These are phyloP conservation scores for Pagrus major DNA, from an alignment of 2,113 vertebrate species.

Conservation along the genomic window DNA sequence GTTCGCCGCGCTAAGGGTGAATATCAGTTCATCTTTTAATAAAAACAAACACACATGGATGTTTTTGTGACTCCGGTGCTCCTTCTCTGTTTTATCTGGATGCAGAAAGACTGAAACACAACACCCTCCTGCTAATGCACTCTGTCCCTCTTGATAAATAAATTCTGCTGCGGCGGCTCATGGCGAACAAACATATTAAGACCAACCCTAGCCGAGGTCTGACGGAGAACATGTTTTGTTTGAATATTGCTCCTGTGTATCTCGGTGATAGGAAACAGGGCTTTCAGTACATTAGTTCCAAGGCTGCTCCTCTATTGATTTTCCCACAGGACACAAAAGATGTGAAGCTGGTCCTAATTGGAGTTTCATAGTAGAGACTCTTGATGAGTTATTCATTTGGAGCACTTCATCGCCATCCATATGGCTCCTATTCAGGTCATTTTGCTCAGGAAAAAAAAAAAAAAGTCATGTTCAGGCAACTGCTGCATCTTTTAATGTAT, in stretches of 20 bases:
- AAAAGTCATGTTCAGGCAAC: not conserved
- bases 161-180: constrained; percentile 33
- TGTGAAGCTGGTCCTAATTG: constrained; percentile 59
- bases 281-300: constrained; percentile 59
- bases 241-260: constrained; percentile 45
- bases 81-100: constrained; percentile 37
- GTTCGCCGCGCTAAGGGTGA: not conserved
- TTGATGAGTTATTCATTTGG: constrained; percentile 61
- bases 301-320: constrained; percentile 72
- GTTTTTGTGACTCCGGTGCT: constrained; percentile 14
- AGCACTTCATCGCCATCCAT: constrained; percentile 29
- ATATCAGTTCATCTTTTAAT: constrained; percentile 33
- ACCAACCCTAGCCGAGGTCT: constrained; percentile 34
- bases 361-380: constrained; percentile 54
- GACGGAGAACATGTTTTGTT: constrained; percentile 44
- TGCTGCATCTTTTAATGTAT: constrained; percentile 11
- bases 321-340: constrained; percentile 55
- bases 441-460: constrained; percentile 19
- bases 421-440: constrained; percentile 38
- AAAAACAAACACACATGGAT: constrained; percentile 4
- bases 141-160: constrained; percentile 40
- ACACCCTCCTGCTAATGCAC: constrained; percentile 57
- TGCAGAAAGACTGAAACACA: constrained; percentile 32
- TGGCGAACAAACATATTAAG: constrained; percentile 55
- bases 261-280: constrained; percentile 19